Evolutionary conservation across 2,797 vertebrate species (phyloP).

Genomic region (Coracias cyanogaster): DNA sequence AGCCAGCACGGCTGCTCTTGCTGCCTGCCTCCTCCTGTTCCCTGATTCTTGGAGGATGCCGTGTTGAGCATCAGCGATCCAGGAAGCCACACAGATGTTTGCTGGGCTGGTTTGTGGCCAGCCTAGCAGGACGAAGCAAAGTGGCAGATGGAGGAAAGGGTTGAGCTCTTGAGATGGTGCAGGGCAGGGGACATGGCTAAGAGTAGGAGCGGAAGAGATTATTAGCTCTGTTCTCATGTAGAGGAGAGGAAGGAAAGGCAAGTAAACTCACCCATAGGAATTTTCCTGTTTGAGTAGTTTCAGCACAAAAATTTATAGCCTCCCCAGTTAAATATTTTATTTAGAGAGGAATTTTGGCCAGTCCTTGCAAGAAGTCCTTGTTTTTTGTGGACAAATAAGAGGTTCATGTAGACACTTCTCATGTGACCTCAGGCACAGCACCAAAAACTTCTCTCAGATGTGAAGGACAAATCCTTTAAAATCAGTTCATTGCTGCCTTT

Average conservation of each 20-base stretch:
- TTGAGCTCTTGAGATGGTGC: background rate
- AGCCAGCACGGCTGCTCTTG: background rate
- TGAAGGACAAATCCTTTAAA: background rate
- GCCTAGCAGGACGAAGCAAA: background rate
- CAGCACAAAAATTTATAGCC: background rate
- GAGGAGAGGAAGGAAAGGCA: background rate
- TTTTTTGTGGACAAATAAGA: background rate
- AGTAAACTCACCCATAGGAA: background rate
- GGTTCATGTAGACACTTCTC: background rate
- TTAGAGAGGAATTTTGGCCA: background rate
- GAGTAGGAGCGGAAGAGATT: background rate
- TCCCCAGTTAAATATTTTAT: background rate
- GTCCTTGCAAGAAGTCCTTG: background rate
- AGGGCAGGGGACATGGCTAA: background rate
- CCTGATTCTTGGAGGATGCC: background rate
- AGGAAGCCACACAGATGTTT: fast-evolving
- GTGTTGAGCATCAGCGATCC: background rate
- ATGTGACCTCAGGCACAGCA: background rate
- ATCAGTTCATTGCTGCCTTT: background rate
- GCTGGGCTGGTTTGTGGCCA: background rate
- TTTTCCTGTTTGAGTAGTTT: background rate
- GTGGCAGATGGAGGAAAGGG: background rate
- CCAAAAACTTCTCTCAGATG: background rate
- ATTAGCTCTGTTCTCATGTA: background rate
- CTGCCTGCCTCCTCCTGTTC: background rate